A percentile compares a stretch with the other conserved stretches of the same genome.
These are phyloP conservation scores for Drosophila watanabei DNA, from an alignment of 1,140 invertebrate species.

Conservation along the genomic window DNA sequence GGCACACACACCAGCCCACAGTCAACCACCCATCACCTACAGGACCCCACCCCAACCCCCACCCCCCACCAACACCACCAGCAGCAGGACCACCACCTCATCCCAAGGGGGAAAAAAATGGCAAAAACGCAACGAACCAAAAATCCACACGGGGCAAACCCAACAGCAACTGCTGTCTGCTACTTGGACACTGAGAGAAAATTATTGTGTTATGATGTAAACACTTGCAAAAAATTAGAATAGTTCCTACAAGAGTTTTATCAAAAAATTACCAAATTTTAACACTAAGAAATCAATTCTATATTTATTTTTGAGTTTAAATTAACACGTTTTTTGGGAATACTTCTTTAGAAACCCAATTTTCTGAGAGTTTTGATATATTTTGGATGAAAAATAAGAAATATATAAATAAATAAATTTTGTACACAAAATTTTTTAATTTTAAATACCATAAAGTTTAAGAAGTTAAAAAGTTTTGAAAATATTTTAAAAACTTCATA, in stretches of 20 bases:
- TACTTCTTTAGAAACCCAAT: neutral
- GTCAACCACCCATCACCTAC: slow-evolving; percentile 4
- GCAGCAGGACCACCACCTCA: neutral
- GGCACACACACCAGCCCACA: slow-evolving; percentile 8
- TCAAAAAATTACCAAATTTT: neutral
- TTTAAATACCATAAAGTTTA: too few relatives aligned
- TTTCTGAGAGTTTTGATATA: accelerated
- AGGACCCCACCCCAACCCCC: neutral
- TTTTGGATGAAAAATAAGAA: neutral
- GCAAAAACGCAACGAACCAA: slow-evolving; percentile 53
- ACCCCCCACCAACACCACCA: neutral
- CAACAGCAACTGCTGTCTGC: slow-evolving; percentile 58
- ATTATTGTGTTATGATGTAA: neutral
- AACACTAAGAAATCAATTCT: neutral
- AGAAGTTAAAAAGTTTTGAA: neutral
- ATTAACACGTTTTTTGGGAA: neutral
- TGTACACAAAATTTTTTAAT: too few relatives aligned
- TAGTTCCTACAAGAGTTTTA: neutral
- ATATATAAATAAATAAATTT: neutral
- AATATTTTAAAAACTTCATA: too few relatives aligned
- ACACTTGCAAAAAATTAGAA: neutral
- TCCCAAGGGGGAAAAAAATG: slow-evolving; percentile 28
- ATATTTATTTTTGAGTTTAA: neutral
- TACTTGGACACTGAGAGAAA: slow-evolving; percentile 16
- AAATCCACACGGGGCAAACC: slow-evolving; percentile 61